Base-by-base conservation (phyloP, 2,797 vertebrate species). In the Tachyglossus aculeatus region DNA sequence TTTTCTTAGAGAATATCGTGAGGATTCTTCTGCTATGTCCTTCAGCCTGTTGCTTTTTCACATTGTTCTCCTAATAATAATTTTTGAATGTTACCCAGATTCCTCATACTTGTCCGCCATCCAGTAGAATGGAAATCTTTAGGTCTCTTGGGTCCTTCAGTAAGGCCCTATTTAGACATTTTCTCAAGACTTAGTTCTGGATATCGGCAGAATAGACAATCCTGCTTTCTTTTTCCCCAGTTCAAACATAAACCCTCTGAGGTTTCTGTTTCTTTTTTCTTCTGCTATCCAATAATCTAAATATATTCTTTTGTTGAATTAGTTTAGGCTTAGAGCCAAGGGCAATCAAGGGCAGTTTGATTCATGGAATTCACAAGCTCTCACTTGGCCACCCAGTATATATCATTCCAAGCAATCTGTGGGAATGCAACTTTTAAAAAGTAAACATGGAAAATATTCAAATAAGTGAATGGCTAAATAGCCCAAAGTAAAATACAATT, bases 241-340 rank as follows among this genome's bases (percentile, higher is more conserved):
- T 52, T 39, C n/a, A 21, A 7, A 74, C 74, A 50, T 5, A 36
- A 62, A 12, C 29, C 29, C 18, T 78, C 56, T 33, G 43, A 58
- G 2, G 67, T 78, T 36, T 36, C 45, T 51, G 45, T 12, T 47
- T 8, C 57, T 74, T 74, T 70, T 55, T 53, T 59, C 74, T 25
- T 60, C 36, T 19, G 19, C 2, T 67, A 5, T 43, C 57, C 19
- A 18, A 0, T n/a, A n/a, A 53, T 62, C 34, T 71, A 71, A 77
- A 75, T 61, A 75, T 39, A 64, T 66, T 65, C 6, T 2, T 57
- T 43, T 71, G 36, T 38, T 74, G 22, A 54, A 72, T 19, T 5
- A 39, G 19, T 22, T 25, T 40, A 44, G 41, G 33, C 12, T 53
- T 53, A 70, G 31, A 74, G 58, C 54, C 31, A 61, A 48, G 32